Percentiles rank a stretch among this genome's conserved stretches.
Evolutionary conservation across 2,888 invertebrate species (phyloP).

Genomic region (Pharmacophagus antenor): DNA sequence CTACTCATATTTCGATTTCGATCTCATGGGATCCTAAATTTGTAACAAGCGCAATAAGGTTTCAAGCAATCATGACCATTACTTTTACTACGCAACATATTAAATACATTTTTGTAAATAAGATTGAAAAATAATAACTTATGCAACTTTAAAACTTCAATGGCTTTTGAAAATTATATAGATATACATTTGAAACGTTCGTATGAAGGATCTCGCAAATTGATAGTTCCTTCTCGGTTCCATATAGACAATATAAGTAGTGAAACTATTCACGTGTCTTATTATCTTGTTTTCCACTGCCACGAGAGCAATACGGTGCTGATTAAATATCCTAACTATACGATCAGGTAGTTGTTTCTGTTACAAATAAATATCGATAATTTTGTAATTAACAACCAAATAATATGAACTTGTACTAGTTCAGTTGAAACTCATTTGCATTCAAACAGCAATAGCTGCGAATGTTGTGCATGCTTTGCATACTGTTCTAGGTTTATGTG

Average conservation of each 20-base stretch:
- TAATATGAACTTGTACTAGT: neutral
- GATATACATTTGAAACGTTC: no score
- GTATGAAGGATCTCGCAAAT: no score
- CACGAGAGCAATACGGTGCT: neutral
- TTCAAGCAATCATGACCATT: slow-evolving; percentile 14
- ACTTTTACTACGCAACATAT: slow-evolving; percentile 12
- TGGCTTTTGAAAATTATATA: no score
- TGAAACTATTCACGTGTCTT: neutral
- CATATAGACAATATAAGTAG: no score
- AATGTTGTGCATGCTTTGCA: slow-evolving; percentile 13
- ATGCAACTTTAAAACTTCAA: no score
- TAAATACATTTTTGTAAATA: slow-evolving; percentile 1
- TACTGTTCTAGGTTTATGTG: slow-evolving; percentile 14
- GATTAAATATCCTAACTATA: neutral
- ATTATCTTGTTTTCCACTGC: neutral
- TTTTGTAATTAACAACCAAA: neutral
- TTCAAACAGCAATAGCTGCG: slow-evolving; percentile 10
- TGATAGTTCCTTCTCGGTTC: no score
- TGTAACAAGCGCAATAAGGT: slow-evolving; percentile 10
- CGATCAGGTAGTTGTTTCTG: neutral
- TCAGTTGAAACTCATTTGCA: slow-evolving; percentile 12
- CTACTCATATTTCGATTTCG: neutral
- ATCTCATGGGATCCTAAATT: slow-evolving; percentile 13
- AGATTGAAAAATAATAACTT: neutral
- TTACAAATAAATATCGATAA: neutral